Conservation (phyloP, 2,888 invertebrate species). For the Mechanitis messenoides region DNA sequence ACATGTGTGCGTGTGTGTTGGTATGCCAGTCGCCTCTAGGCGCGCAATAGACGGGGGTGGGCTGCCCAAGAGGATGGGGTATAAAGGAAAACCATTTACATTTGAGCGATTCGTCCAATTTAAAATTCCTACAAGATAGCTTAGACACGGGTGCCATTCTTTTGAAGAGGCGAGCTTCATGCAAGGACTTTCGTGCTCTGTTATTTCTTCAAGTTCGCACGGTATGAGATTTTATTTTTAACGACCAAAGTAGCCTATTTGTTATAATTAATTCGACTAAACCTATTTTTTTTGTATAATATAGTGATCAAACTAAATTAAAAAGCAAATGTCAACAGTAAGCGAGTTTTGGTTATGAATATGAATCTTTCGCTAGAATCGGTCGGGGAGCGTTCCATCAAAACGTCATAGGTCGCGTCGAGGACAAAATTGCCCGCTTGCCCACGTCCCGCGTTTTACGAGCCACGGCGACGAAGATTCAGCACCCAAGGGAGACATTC, state of each 20-base stretch:
- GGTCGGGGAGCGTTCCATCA: conserved; percentile 72
- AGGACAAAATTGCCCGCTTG: conserved; percentile 75
- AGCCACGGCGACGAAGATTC: conserved; percentile 75
- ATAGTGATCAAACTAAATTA: background rate
- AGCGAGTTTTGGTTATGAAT: conserved; percentile 69
- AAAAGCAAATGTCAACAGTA: conserved; percentile 37
- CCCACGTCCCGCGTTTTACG: conserved; percentile 76
- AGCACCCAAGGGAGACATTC: conserved; percentile 76
- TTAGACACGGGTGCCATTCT: conserved; percentile 76
- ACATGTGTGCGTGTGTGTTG: conserved; percentile 69
- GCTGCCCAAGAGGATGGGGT: conserved; percentile 73
- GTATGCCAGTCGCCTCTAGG: conserved; percentile 75
- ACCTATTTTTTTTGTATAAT: too few species aligned
- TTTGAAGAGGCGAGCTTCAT: conserved; percentile 71
- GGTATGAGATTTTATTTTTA: conserved; percentile 46
- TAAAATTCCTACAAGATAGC: conserved; percentile 78
- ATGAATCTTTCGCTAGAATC: conserved; percentile 70
- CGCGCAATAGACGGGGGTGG: conserved; percentile 74
- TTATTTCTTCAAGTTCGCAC: conserved; percentile 39
- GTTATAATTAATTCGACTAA: background rate
- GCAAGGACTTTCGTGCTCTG: conserved; percentile 53
- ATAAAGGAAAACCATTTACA: conserved; percentile 79
- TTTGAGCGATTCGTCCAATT: conserved; percentile 79
- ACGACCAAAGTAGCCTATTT: conserved; percentile 37
- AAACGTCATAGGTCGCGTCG: conserved; percentile 76